Evolutionary conservation across 2,113 vertebrate species (phyloP).

Genomic region (Dipodomys merriami): DNA sequence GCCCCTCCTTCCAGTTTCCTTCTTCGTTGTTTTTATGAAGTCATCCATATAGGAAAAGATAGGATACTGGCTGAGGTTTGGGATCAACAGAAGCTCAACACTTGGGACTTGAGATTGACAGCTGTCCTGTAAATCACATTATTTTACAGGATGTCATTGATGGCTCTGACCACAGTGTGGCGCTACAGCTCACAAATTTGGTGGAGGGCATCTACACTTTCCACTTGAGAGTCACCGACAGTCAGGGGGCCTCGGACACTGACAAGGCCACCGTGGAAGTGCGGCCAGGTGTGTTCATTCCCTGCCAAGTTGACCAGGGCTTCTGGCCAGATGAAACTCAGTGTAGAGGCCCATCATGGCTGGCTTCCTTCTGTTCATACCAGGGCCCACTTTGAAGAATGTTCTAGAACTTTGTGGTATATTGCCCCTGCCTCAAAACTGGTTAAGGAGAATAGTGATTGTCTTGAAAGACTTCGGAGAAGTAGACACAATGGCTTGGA

Average conservation of each 20-base stretch:
- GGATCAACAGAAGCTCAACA: not conserved
- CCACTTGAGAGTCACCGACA: slow-evolving; percentile 89
- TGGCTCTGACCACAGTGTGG: slow-evolving; percentile 86
- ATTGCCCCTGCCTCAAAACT: not conserved
- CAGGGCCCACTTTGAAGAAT: not conserved
- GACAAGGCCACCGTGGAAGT: slow-evolving; percentile 93
- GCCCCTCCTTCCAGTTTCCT: not conserved
- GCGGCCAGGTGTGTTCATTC: slow-evolving; percentile 88
- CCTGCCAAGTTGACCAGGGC: too few relatives aligned
- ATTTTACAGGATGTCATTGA: slow-evolving; percentile 90
- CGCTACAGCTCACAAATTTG: slow-evolving; percentile 91
- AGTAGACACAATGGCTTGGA: accelerated
- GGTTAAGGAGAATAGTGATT: not conserved
- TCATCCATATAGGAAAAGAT: not conserved
- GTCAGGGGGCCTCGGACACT: slow-evolving; percentile 87
- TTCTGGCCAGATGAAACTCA: not conserved
- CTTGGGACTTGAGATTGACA: not conserved
- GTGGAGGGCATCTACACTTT: slow-evolving; percentile 94
- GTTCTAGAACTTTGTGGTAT: not conserved
- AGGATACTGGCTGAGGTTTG: not conserved
- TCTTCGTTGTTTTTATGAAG: not conserved
- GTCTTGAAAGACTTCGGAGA: not conserved
- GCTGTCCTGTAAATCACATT: not conserved
- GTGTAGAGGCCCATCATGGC: not conserved
- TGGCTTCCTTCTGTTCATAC: not conserved